Base-by-base conservation (phyloP, 2,113 vertebrate genomes). In the Crotalus helleri region DNA sequence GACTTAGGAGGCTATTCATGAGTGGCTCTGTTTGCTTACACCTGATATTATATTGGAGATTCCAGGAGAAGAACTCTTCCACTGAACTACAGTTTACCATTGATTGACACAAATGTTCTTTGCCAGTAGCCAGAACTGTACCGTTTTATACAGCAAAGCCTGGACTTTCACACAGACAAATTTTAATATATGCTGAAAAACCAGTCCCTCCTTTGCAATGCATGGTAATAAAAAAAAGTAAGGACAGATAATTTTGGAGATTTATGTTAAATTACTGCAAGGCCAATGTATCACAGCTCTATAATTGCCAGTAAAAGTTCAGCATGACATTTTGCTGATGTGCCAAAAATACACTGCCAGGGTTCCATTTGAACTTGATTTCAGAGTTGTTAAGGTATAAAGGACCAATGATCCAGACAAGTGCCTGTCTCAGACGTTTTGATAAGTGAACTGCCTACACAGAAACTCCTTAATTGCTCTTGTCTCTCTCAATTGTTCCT, bases 301-400 rank as follows among this genome's bases (percentile, higher is more conserved):
- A 26, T 97, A 97, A 98, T 96, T 97, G 96, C 97, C 94, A 93
- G 95, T 97, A 92, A 97, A 97, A 97, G 97, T 97, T 98, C 97
- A 96, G 13, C 0, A 94, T 97, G 97, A 95, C 96, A 97, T 98
- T 98, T 97, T 96, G 95, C 96, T 97, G 96, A 97, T 95, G 95
- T 90, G 94, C 96, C 95, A 94, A 93, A 97, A 97, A 97, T 96
- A 96, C 95, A 33, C 95, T 97, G 96, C 5, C 29, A 93, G 93
- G 96, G 96, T 93, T 90, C 96, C 93, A 93, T 90, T 95, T 51
- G 69, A 44, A 95, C 88, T 54, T 69, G 58, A 74, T 96, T 94
- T 97, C 97, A 97, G 97, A 96, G 96, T 51, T 90, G 94, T 92
- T 94, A 95, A 96, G 93, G 96, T 91, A 74, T 17, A 92, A 95